These are phyloP conservation scores for Champsocephalus esox DNA, from an alignment of 2,797 vertebrate species.

Conservation along the genomic window DNA sequence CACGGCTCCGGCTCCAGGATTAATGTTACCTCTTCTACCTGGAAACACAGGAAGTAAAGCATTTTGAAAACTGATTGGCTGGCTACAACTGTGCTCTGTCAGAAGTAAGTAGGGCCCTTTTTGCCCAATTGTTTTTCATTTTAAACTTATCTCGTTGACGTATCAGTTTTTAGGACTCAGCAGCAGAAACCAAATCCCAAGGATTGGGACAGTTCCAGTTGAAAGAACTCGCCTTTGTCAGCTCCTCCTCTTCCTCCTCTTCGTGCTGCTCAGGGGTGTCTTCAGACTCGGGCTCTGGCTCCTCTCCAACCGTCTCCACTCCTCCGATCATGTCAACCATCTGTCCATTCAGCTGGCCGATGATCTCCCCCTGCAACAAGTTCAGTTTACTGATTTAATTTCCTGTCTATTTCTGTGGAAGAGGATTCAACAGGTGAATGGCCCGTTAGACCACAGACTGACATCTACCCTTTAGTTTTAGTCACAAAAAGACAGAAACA, in stretches of 20 bases:
- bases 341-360: slow-evolving; percentile 85
- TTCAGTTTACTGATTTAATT: background rate
- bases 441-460: background rate
- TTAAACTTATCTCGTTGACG: background rate
- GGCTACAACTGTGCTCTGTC: background rate
- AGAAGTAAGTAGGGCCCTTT: too few species aligned
- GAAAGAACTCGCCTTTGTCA: slow-evolving; percentile 68
- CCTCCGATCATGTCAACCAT: slow-evolving; percentile 83
- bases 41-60: slow-evolving; percentile 14
- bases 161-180: background rate
- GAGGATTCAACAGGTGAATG: background rate
- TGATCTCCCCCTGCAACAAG: slow-evolving; percentile 83
- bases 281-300: slow-evolving; percentile 83
- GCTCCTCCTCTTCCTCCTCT: slow-evolving; percentile 83
- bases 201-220: background rate
- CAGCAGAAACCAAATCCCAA: background rate
- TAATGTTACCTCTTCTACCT: slow-evolving; percentile 90
- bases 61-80: background rate
- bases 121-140: background rate
- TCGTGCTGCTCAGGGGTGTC: slow-evolving; percentile 82
- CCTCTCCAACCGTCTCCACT: slow-evolving; percentile 80
- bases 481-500: slow-evolving; percentile 11
- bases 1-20: slow-evolving; percentile 90
- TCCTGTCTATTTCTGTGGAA: background rate
- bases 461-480: slow-evolving; percentile 9